Evolutionary conservation across 2,888 invertebrate genomes (phyloP), one percentile per base, ranked within the genome.

Genomic region (Tachystola acroxantha): DNA sequence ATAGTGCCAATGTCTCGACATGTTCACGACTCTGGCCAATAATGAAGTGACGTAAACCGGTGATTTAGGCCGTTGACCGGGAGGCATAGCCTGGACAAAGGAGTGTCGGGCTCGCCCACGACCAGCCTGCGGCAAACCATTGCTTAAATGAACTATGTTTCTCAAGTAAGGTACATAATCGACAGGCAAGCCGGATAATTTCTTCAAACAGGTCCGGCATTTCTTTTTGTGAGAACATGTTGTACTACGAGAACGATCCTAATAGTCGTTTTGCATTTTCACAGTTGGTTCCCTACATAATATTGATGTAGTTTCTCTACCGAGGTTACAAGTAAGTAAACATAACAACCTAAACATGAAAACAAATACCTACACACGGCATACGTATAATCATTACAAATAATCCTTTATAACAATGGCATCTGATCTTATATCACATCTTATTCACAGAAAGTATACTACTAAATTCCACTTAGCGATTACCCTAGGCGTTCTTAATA

Each of bases 61-160:
- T 57, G 50, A 71, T 69, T 67, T 69, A 46, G 77, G 72, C 57
- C 75, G 46, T 67, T 76, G 77, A 78, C 79, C 76, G 70, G 49
- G 39, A 48, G 33, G 46, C 41, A 48, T 36, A 50, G 52, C 10
- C 46, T 46, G 55, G 54, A 66, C 67, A 69, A 76, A 64, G 59
- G 58, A 63, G 53, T 10, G 32, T 14, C 29, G 13, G 3, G 7
- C 14, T 19, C 36, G 31, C 36, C 31, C 25, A 32, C 36, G 31
- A 32, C 10, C 13, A 25, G 24, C 22, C 10, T 9, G 12, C 13
- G 28, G 28, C 28, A 7, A 25, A 13, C 11, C 28, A 11, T 28
- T 11, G 9, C 5, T 11, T 10, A 28, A 7, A 28, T 13, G 28
- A 4, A 28, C 12, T 10, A 28, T 12, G 11, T 28, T 13, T 10